A percentile compares a stretch with the other conserved stretches of the same genome.
These are phyloP conservation scores for Atractosteus spatula DNA, from an alignment of 2,113 vertebrate genomes.

Conservation along the genomic window DNA sequence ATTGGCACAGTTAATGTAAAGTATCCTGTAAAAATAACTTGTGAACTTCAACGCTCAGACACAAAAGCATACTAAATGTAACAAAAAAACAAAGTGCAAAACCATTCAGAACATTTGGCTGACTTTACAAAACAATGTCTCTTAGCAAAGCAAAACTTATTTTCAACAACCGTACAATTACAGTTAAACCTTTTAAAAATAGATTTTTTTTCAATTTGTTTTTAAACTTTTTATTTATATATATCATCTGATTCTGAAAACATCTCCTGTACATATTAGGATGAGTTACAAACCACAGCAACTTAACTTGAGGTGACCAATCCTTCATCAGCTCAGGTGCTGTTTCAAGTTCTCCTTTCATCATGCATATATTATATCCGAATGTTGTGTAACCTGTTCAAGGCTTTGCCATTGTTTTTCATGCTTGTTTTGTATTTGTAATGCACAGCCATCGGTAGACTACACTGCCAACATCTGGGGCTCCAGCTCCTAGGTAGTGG, in stretches of 20 bases:
- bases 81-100: conserved; percentile 65
- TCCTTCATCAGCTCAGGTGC: not conserved
- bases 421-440: no score
- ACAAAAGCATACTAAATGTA: conserved; percentile 67
- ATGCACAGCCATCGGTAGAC: no score
- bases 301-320: conserved; percentile 3
- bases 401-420: no score
- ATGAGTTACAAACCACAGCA: conserved; percentile 30
- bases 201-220: conserved; percentile 52
- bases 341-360: conserved; percentile 16
- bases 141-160: conserved; percentile 60
- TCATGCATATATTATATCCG: conserved; percentile 4
- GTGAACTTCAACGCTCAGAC: conserved; percentile 65
- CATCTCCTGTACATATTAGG: conserved; percentile 53
- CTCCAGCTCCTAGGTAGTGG: no score
- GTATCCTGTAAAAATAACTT: conserved; percentile 28
- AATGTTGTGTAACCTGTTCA: not conserved
- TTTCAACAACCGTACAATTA: conserved; percentile 40
- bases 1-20: conserved; percentile 77
- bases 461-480: no score
- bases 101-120: conserved; percentile 60
- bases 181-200: conserved; percentile 66
- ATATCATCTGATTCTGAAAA: conserved; percentile 22
- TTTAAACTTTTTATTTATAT: conserved; percentile 46
- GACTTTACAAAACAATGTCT: conserved; percentile 46